Conservation (phyloP, 2,797 vertebrate genomes). For the Sebastolobus altivelis region DNA sequence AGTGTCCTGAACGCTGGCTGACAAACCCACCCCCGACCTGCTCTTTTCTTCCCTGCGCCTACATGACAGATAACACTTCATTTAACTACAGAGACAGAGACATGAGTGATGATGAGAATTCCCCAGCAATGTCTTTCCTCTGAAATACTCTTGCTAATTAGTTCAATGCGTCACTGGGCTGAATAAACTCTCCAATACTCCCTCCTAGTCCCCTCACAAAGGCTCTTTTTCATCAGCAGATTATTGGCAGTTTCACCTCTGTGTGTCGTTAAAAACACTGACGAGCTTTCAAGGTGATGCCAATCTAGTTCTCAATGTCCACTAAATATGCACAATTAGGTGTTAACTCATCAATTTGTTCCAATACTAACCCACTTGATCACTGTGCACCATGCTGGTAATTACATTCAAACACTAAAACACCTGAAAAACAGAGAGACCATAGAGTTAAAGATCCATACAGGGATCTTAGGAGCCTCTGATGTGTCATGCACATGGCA, state of each 20-base stretch:
- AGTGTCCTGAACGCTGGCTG: constrained; percentile 66
- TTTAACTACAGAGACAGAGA: constrained; percentile 54
- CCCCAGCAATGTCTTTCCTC: constrained; percentile 46
- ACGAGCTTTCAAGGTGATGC: constrained; percentile 30
- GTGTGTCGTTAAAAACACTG: constrained; percentile 23
- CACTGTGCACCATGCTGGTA: neutral
- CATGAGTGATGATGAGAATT: constrained; percentile 49
- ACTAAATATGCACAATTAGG: constrained; percentile 19
- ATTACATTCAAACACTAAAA: constrained; percentile 25
- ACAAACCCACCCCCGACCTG: constrained; percentile 40
- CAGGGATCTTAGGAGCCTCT: constrained; percentile 3
- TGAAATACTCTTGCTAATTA: constrained; percentile 67
- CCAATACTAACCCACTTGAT: constrained; percentile 39
- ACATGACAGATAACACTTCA: constrained; percentile 66
- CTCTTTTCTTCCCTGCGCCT: constrained; percentile 35
- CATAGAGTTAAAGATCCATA: neutral
- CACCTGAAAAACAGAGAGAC: constrained; percentile 6
- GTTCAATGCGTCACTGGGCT: constrained; percentile 46
- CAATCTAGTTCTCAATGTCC: neutral
- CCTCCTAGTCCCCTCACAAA: constrained; percentile 20
- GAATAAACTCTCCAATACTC: constrained; percentile 36
- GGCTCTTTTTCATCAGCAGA: constrained; percentile 50
- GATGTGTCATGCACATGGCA: constrained; percentile 7
- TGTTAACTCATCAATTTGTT: constrained; percentile 22
- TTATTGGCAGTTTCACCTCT: constrained; percentile 29